Evolutionary conservation across 2,113 vertebrate species (phyloP).

Genomic region (Ammodytes dubius): DNA sequence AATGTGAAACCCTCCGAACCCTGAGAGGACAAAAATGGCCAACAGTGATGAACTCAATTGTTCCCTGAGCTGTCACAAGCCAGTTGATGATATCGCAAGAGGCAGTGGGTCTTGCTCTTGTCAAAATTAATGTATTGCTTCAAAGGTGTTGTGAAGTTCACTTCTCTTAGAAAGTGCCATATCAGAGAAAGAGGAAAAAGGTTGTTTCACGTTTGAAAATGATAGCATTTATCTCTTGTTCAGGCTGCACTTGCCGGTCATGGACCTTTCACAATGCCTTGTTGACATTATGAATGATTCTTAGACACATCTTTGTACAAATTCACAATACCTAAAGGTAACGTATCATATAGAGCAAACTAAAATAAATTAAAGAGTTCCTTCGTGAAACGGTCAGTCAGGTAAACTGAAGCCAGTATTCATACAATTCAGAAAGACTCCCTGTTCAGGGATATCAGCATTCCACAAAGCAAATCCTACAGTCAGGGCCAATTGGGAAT

Average conservation of each 20-base stretch:
- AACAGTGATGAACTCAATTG: constrained; percentile 63
- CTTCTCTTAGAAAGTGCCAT: constrained; percentile 62
- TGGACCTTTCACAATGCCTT: constrained; percentile 63
- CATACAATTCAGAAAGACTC: constrained; percentile 63
- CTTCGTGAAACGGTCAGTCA: constrained; percentile 67
- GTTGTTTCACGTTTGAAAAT: neutral
- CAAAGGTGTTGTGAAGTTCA: constrained; percentile 70
- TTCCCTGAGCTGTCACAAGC: constrained; percentile 56
- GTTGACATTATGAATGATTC: constrained; percentile 78
- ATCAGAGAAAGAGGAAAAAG: constrained; percentile 54
- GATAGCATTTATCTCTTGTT: constrained; percentile 49
- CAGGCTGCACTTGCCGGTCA: constrained; percentile 54
- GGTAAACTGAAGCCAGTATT: constrained; percentile 35
- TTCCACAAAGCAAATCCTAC: constrained; percentile 74
- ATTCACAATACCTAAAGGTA: constrained; percentile 19
- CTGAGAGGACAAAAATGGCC: constrained; percentile 68
- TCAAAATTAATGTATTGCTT: constrained; percentile 74
- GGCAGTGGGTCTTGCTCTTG: constrained; percentile 69
- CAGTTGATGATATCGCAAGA: constrained; percentile 80
- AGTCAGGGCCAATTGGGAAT: constrained; percentile 63
- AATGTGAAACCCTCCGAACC: constrained; percentile 63
- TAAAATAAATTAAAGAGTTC: constrained; percentile 51
- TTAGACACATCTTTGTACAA: constrained; percentile 70
- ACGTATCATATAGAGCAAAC: neutral
- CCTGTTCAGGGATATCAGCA: constrained; percentile 67